Conservation (phyloP, 2,113 vertebrate genomes). For the Zosterops japonicus region DNA sequence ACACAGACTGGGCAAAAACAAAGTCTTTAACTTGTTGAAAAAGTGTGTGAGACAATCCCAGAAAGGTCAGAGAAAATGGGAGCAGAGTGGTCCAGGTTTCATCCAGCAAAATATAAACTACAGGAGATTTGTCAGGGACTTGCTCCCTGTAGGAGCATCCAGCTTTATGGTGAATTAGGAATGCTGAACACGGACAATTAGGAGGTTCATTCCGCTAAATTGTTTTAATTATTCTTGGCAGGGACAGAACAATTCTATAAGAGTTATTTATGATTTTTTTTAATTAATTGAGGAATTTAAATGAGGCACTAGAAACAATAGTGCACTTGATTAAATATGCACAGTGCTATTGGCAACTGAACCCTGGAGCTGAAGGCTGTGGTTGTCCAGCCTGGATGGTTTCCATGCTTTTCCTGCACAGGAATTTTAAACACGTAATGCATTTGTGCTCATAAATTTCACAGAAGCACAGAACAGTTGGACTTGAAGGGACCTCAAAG, state of each 20-base stretch:
- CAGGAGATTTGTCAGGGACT: neutral
- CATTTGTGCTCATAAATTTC: neutral
- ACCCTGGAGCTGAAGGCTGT: neutral
- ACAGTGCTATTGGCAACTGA: neutral
- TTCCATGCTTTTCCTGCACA: neutral
- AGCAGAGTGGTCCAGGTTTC: neutral
- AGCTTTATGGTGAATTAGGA: neutral
- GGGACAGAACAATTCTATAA: neutral
- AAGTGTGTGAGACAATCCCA: neutral
- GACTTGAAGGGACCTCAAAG: neutral
- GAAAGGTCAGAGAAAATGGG: neutral
- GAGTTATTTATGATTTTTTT: neutral
- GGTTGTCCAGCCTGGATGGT: neutral
- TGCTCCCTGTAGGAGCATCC: neutral
- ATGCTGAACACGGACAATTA: neutral
- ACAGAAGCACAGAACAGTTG: rapidly evolving
- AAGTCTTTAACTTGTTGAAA: neutral
- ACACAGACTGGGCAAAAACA: neutral
- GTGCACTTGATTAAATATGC: neutral
- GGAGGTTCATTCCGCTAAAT: neutral
- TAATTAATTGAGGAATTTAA: constrained; percentile 36
- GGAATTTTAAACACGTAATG: neutral
- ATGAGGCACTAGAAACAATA: neutral
- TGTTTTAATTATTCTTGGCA: constrained; percentile 31
- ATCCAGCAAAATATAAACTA: neutral